phyloP scores from a whole-genome alignment of 2,113 vertebrate genomes.

The Eudyptes chrysolophus region DNA sequence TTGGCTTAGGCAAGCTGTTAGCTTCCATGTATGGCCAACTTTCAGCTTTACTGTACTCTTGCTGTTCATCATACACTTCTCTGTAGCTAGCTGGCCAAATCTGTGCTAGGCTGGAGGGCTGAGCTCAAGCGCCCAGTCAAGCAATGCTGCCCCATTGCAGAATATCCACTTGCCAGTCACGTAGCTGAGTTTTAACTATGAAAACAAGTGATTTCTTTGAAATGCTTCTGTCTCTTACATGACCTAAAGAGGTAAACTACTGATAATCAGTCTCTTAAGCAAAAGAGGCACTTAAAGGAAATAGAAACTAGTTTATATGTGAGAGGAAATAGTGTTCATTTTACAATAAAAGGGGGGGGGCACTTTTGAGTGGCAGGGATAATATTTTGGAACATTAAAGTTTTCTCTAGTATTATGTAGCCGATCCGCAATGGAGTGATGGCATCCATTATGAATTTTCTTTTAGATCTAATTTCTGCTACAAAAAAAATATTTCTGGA shows the following conservation, averaged over 20 bases:
- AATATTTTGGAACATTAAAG: not conserved
- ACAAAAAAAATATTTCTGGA: not conserved
- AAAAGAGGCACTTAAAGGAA: slow-evolving; percentile 30
- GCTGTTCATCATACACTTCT: not conserved
- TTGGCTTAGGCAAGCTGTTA: not conserved
- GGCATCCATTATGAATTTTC: not conserved
- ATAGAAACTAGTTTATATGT: slow-evolving; percentile 39
- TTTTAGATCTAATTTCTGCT: not conserved
- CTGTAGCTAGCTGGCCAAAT: not conserved
- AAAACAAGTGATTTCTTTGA: slow-evolving; percentile 53
- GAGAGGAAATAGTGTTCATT: not conserved
- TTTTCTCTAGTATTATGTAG: not conserved
- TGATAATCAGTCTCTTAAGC: slow-evolving; percentile 13
- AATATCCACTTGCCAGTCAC: accelerated
- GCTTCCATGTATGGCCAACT: not conserved
- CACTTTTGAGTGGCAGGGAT: not conserved
- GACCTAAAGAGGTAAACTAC: not conserved
- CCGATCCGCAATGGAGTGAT: accelerated
- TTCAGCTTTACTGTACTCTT: not conserved
- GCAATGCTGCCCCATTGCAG: not conserved
- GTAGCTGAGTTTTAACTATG: not conserved
- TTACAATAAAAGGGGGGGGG: not conserved
- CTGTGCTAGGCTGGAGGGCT: not conserved
- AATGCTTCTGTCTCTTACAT: not conserved
- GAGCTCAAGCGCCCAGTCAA: not conserved